Base-by-base conservation (phyloP, 2,113 vertebrate species). In the Amia ocellicauda region DNA sequence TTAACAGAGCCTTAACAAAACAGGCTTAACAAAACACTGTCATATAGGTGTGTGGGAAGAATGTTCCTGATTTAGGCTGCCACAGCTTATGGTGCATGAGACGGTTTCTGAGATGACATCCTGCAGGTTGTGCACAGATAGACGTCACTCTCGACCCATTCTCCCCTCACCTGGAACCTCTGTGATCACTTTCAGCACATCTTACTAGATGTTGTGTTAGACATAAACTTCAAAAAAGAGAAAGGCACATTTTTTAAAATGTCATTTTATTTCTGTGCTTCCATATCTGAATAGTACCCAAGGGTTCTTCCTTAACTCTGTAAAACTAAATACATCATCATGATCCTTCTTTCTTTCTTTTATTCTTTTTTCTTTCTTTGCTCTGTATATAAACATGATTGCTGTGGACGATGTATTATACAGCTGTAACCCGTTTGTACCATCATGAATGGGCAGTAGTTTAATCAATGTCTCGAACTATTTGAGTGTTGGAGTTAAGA, bases 341-440 rank as follows among this genome's bases (percentile, higher is more conserved):
- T 65, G 64, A 76, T 60, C 70, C 63, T 45, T 69, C 49, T 66
- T 69, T 49, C 49, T 28, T 40, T 26, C 50, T 47, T 78, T 68
- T 64, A 40, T 68, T 51, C 17, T 24, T 66, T 77, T 66, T 69
- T 74, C 42, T 69, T 71, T 74, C 76, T 81, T 90, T 82, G 81
- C 85, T 80, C 89, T 90, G 86, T 92, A 92, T 90, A 92, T 90
- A 92, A 89, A 91, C 45, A 85, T 81, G 86, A 87, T 88, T 89
- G 90, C 89, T 83, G 89, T 90, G 89, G 88, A 83, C 80, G 70
- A 64, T 84, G 83, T 83, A 80, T 82, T 82, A 75, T 85, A 84
- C 84, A 61, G 70, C 80, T 71, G 80, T 85, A 70, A 78, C 54
- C 67, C 71, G 79, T 86, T 85, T 78, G 66, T 72, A 78, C 74